Base-by-base conservation (phyloP, 2,888 invertebrate genomes). In the Sminthurides aquaticus region DNA sequence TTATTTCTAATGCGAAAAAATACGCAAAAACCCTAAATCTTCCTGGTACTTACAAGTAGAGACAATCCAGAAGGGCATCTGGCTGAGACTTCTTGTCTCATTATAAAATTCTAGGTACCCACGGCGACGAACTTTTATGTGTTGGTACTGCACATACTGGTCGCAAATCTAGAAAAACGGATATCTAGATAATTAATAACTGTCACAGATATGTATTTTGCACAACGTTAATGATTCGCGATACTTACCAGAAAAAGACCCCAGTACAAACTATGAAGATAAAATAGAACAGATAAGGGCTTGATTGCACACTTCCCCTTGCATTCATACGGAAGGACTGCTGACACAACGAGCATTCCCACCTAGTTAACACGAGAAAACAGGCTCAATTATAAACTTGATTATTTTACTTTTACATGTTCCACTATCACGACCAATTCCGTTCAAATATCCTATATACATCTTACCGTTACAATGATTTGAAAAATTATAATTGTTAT, bases 91-190 rank as follows among this genome's bases (percentile, higher is more conserved):
- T 71, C 82, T 81, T 0, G 84, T 85, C 8, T 83, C 81, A 66
- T 85, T 83, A 76, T 86, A 84, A 76, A 87, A 87, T 60, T 87
- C 86, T 65, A 87, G 80, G 75, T 87, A 87, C 1, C 87, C 87
- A 75, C 83, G 82, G 68, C 86, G 79, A 65, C 86, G 80, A 49
- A 86, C 76, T 68, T 81, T 79, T 67, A 85, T 83, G 75, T 87
- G 87, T 73, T 81, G 82, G 34, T 78, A 78, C 76, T 84, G 84
- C 0, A 84, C 78, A 58, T 84, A 76, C 75, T 84, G 82, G 78
- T 87, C 84, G 64, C 84, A 78, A 26, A 84, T 71, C 85, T 85
- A 73, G 24, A 77, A 72, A 64, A 62, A 55, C 29, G 56, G 3
- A 57, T 24, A 11, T 57, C 28, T 52, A 61, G 24, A 60, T 15